Evolutionary conservation across 2,113 vertebrate species (phyloP).

Genomic region (Eubucco bourcierii): DNA sequence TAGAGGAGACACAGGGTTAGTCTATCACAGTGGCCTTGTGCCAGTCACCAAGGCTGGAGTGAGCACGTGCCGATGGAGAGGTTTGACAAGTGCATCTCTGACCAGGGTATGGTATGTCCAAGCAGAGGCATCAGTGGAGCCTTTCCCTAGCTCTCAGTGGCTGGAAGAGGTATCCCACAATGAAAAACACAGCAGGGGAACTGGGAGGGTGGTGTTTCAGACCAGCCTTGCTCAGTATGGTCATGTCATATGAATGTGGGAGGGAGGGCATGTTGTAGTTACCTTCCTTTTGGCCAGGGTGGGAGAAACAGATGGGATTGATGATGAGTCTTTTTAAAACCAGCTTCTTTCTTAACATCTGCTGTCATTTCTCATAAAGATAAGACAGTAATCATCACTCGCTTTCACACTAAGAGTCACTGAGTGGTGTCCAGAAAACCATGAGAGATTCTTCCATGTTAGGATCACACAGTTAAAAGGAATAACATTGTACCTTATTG

Average conservation of each 20-base stretch:
- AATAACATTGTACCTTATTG: not conserved
- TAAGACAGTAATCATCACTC: not conserved
- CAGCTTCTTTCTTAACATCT: not conserved
- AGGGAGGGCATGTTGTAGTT: not conserved
- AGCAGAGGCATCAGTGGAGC: not conserved
- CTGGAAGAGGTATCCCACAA: not conserved
- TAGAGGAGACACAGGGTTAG: not conserved
- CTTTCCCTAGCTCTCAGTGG: accelerated
- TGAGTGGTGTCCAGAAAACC: not conserved
- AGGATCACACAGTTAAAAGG: not conserved
- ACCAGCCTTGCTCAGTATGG: not conserved
- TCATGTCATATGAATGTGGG: not conserved
- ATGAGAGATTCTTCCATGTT: not conserved
- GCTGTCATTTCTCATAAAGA: not conserved
- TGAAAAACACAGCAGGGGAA: not conserved
- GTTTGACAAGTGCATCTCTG: not conserved
- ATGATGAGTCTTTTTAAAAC: not conserved
- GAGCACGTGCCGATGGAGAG: accelerated
- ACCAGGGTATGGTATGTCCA: not conserved
- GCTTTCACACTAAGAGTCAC: not conserved
- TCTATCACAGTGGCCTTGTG: accelerated
- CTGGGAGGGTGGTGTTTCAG: not conserved
- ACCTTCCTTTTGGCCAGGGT: not conserved
- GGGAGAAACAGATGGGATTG: not conserved
- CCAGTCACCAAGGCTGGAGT: not conserved